Conservation (phyloP, 2,888 invertebrate genomes). For the Pseudococcus longispinus region DNA sequence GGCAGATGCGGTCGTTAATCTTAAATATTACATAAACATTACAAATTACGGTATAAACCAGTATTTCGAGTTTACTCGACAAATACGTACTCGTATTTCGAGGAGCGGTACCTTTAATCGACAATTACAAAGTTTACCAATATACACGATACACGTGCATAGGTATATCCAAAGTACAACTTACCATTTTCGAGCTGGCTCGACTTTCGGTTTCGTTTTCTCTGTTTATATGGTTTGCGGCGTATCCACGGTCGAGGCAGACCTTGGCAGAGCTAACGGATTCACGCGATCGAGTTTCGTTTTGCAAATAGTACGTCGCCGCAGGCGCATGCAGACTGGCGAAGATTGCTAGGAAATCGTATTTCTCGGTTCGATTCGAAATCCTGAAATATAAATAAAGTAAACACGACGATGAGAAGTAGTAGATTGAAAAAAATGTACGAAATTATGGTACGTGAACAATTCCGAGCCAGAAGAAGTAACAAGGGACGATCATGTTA, state of each 20-base stretch:
- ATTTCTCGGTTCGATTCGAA: neutral
- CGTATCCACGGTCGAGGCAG: neutral
- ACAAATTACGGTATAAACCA: slow-evolving; percentile 16
- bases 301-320: neutral
- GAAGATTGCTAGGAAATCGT: neutral
- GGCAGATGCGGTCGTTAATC: neutral
- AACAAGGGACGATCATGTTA: neutral
- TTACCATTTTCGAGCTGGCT: neutral
- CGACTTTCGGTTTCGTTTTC: slow-evolving; percentile 5
- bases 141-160: neutral
- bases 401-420: neutral
- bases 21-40: neutral
- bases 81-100: neutral
- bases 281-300: neutral
- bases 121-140: neutral
- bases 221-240: neutral
- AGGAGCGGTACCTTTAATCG: neutral
- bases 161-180: neutral
- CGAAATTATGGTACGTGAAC: neutral
- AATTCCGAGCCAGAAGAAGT: neutral
- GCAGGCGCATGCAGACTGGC: neutral
- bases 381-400: neutral
- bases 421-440: neutral
- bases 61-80: neutral
- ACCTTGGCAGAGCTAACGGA: neutral